Conservation (phyloP, 2,888 invertebrate species). For the Caenorhabditis angaria region DNA sequence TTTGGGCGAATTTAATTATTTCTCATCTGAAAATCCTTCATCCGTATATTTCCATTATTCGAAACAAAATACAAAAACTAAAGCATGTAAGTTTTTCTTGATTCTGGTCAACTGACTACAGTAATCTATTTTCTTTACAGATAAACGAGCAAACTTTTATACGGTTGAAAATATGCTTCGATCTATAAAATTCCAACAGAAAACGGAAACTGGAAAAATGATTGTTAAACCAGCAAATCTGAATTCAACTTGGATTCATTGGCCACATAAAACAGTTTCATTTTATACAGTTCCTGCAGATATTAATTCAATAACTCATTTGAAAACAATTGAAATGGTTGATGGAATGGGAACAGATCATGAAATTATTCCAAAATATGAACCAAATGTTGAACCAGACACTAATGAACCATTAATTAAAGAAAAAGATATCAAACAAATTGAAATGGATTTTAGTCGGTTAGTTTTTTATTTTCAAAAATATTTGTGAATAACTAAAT, state of each 20-base stretch:
- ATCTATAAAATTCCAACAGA: slow-evolving; percentile 19
- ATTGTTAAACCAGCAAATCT: slow-evolving; percentile 27
- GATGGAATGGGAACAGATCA: slow-evolving; percentile 29
- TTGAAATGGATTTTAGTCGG: slow-evolving; percentile 39
- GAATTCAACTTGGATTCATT: slow-evolving; percentile 45
- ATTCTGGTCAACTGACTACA: too few relatives aligned
- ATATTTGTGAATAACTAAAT: not conserved
- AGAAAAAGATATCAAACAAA: slow-evolving; percentile 23
- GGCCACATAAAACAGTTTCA: slow-evolving; percentile 19
- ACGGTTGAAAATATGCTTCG: slow-evolving; percentile 31
- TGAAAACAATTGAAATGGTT: slow-evolving; percentile 33
- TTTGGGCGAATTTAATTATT: slow-evolving; percentile 19
- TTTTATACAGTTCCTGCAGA: slow-evolving; percentile 12
- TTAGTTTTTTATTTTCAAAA: slow-evolving; percentile 3
- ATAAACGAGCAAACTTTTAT: slow-evolving; percentile 26
- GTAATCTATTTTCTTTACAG: too few relatives aligned
- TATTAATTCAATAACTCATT: slow-evolving; percentile 40
- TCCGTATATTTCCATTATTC: slow-evolving; percentile 33
- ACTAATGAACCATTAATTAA: slow-evolving; percentile 19
- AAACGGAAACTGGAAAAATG: slow-evolving; percentile 40
- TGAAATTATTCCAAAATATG: slow-evolving; percentile 13
- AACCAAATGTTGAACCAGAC: slow-evolving; percentile 6
- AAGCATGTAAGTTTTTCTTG: slow-evolving; percentile 45
- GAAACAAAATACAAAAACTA: slow-evolving; percentile 31
- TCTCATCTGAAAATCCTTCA: slow-evolving; percentile 22